Base-by-base conservation (phyloP, 2,888 invertebrate species). In the Eurytoma adleriae region DNA sequence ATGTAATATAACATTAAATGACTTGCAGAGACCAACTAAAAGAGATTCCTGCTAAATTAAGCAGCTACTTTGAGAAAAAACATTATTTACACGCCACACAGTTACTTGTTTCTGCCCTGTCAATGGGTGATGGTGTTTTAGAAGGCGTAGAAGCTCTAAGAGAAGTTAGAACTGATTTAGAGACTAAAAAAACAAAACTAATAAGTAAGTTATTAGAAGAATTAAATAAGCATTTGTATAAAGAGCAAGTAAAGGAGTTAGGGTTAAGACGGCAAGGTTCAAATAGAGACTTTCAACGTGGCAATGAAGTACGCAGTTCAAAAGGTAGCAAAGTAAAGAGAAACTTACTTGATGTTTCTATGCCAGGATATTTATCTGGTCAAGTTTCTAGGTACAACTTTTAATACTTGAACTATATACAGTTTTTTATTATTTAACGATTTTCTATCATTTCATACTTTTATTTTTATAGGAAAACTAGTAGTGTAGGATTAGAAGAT, bases 1-100 rank as follows among this genome's bases (percentile, higher is more conserved):
- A 12, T 5, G 52, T 68, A 48, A 24, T 79, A 73, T 62, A 30
- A 64, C 40, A 64, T 18, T 64, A 30, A 2, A 62, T 30, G 16
- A 61, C 30, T 14, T 62, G 50, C 87, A 96, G 96, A 84, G 96
- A 96, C 88, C 94, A 95, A 87, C 91, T 96, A 84, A 94, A 94
- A 83, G 94, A 95, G 89, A 95, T 96, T 79, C 95, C 95, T 66
- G 93, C 94, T 79, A 93, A 94, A 85, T 92, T 96, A 80, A 93
- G 93, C 71, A 92, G 91, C 74, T 94, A 93, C 86, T 92, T 96
- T 83, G 91, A 92, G 12, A 94, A 94, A 82, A 96, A 96, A 82
- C 95, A 96, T 83, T 97, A 96, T 90, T 92, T 97, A 80, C 96
- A 95, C 87, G 97, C 97, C 40, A 96, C 97, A n/a, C 94, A 95